Conservation (phyloP, 2,797 vertebrate species). For the Trichosurus vulpecula region DNA sequence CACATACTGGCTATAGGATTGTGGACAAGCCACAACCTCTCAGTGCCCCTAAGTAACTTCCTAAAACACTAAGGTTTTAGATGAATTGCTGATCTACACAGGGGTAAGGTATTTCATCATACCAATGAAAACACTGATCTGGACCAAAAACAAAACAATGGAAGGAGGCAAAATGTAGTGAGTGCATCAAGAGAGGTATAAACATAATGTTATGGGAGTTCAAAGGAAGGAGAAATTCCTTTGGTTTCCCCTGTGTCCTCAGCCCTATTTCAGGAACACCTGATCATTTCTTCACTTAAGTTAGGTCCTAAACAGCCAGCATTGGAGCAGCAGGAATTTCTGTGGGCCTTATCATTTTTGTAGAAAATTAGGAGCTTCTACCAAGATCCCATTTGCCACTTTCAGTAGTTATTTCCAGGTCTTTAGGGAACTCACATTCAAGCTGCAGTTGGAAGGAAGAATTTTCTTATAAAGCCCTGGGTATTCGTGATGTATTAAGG, state of each 20-base stretch:
- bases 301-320: not conserved
- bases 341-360: not conserved
- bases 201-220: not conserved
- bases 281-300: not conserved
- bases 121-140: not conserved
- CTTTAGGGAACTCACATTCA: not conserved
- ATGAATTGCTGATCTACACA: not conserved
- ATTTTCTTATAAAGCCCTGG: not conserved
- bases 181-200: not conserved
- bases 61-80: not conserved
- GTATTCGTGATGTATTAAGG: not conserved
- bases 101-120: not conserved
- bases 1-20: not conserved
- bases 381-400: not conserved
- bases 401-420: not conserved
- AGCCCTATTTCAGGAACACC: not conserved
- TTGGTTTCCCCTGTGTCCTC: not conserved
- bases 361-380: not conserved
- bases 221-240: not conserved
- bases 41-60: not conserved
- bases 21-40: not conserved
- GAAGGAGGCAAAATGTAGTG: not conserved
- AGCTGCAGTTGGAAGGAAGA: not conserved
- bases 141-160: not conserved
- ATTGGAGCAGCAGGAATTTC: not conserved